phyloP scores from a whole-genome alignment of 2,797 vertebrate genomes.

The Threskiornis aethiopicus region DNA sequence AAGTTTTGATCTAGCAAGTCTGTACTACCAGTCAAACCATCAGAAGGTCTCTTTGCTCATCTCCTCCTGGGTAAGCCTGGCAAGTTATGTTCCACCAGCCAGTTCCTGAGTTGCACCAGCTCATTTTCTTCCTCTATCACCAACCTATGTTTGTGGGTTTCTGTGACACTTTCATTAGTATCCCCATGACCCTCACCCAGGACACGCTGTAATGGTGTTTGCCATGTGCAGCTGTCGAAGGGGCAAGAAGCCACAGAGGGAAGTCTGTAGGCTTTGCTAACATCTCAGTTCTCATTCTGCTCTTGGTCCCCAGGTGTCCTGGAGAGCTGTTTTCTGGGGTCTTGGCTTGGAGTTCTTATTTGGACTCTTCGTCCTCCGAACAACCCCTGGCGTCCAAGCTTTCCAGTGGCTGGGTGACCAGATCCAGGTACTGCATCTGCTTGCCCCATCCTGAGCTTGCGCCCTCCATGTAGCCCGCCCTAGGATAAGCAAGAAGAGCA shows the following conservation, averaged over 20 bases:
- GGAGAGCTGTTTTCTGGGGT: conserved; percentile 90
- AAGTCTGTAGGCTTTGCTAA: neutral
- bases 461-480: neutral
- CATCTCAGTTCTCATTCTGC: neutral
- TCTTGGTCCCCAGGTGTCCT: conserved; percentile 80
- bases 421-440: conserved; percentile 80
- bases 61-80: neutral
- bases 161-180: neutral
- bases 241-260: neutral
- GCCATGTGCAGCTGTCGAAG: neutral
- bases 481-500: neutral
- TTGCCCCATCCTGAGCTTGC: neutral
- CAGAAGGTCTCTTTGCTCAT: neutral
- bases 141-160: neutral
- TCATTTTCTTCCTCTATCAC: neutral
- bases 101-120: neutral
- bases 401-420: conserved; percentile 91
- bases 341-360: conserved; percentile 89
- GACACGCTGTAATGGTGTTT: neutral
- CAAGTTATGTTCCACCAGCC: neutral
- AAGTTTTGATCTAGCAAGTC: neutral
- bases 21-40: neutral
- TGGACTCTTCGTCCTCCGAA: conserved; percentile 90
- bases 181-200: neutral
- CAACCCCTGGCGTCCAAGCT: conserved; percentile 82